phyloP scores from a whole-genome alignment of 2,888 invertebrate species.

The Tetramorium bicarinatum region DNA sequence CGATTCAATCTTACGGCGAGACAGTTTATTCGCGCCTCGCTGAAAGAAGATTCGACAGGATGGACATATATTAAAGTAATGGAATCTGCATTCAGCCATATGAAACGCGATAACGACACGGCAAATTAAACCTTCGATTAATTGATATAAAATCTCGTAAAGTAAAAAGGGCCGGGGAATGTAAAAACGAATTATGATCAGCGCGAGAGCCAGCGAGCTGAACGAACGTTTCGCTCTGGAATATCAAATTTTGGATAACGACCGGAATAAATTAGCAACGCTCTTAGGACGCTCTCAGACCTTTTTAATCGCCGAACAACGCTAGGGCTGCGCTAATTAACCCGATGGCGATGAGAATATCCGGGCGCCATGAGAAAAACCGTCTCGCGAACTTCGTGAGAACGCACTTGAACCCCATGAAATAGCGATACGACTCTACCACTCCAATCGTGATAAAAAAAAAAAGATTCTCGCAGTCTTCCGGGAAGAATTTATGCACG shows the following conservation, averaged over 20 bases:
- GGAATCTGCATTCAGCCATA: neutral
- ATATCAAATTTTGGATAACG: conserved; percentile 27
- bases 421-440: conserved; percentile 33
- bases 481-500: conserved; percentile 36
- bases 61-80: neutral
- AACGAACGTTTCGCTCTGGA: neutral
- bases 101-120: neutral
- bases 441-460: conserved; percentile 55
- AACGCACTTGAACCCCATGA: conserved; percentile 60
- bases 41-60: neutral
- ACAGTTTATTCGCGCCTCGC: neutral
- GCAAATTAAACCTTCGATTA: neutral
- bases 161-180: neutral
- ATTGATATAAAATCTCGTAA: conserved; percentile 11
- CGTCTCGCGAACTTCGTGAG: conserved; percentile 67
- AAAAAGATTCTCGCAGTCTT: conserved; percentile 31
- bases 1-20: neutral
- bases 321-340: conserved; percentile 67
- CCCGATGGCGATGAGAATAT: conserved; percentile 73
- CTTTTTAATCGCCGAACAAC: conserved; percentile 65
- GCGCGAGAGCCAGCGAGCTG: neutral
- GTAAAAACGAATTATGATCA: neutral
- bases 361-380: conserved; percentile 70
- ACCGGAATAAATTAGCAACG: conserved; percentile 41
- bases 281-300: conserved; percentile 36